phyloP scores from a whole-genome alignment of 30 jellyfish, hydroid and myxozoan genomes.

The Aurelia sp. region DNA sequence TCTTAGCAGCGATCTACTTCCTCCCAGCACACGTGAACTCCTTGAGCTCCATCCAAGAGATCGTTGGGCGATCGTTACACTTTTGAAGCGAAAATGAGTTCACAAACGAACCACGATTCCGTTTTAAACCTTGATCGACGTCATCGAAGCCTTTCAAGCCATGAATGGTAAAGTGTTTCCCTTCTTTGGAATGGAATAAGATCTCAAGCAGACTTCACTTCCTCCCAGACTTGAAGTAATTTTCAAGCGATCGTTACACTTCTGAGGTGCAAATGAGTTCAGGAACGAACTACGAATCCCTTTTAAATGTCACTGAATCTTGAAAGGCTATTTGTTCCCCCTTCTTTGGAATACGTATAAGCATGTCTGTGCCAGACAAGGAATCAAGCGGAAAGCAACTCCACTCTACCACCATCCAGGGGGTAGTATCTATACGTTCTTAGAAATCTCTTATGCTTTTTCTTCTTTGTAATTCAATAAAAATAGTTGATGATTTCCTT shows the following conservation, averaged over 20 bases:
- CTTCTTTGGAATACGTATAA: not conserved
- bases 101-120: not conserved
- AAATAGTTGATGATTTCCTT: no score
- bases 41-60: no score
- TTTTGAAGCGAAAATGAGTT: not conserved
- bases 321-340: not conserved
- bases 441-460: no score
- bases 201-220: not conserved
- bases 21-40: no score
- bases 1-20: no score
- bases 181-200: not conserved
- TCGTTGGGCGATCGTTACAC: not conserved
- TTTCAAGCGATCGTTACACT: not conserved
- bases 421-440: not conserved
- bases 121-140: not conserved
- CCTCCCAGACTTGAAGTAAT: no score
- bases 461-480: no score
- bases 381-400: not conserved
- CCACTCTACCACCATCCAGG: not conserved
- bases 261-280: constrained; percentile 4
- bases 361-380: not conserved
- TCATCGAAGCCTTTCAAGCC: not conserved
- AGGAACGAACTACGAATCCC: not conserved
- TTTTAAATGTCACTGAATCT: not conserved
- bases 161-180: not conserved